Evolutionary conservation across 2,113 vertebrate species (phyloP).

Genomic region (Oryzias curvinotus): DNA sequence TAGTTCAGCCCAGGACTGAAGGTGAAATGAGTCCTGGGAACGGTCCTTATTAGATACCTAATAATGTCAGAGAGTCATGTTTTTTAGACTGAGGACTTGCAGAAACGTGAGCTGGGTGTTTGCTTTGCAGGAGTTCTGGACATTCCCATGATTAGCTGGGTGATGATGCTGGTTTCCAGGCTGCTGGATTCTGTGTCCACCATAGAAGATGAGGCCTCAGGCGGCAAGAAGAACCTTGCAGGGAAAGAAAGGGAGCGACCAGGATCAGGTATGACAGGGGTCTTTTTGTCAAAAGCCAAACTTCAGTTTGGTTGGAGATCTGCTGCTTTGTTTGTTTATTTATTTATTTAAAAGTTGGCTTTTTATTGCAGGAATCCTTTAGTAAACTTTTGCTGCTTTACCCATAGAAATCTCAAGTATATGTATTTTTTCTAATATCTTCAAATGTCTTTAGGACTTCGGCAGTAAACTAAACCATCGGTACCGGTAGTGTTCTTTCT

Average conservation of each 20-base stretch:
- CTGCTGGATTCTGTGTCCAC: slow-evolving; percentile 95
- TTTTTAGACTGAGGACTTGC: background rate
- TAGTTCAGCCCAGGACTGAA: slow-evolving; percentile 85
- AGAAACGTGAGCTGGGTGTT: background rate
- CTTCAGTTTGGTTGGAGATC: background rate
- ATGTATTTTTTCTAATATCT: too few relatives aligned
- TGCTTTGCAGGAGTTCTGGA: slow-evolving; percentile 86
- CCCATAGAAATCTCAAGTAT: too few relatives aligned
- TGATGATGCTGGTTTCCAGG: slow-evolving; percentile 97
- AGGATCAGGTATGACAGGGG: slow-evolving; percentile 79
- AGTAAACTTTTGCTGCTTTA: too few relatives aligned
- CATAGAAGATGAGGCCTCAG: slow-evolving; percentile 93
- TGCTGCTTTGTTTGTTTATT: background rate
- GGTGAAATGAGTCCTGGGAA: slow-evolving; percentile 68
- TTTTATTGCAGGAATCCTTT: too few relatives aligned
- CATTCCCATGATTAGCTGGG: slow-evolving; percentile 99
- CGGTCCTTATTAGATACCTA: too few relatives aligned
- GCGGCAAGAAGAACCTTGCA: slow-evolving; percentile 90
- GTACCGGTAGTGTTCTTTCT: background rate
- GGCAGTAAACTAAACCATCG: too few relatives aligned
- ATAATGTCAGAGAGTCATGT: background rate
- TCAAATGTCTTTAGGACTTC: too few relatives aligned
- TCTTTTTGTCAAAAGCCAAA: background rate
- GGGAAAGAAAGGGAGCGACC: slow-evolving; percentile 92
- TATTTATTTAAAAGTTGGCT: too few relatives aligned